phyloP scores from a whole-genome alignment of 2,888 invertebrate species.

The Dryobota labecula region DNA sequence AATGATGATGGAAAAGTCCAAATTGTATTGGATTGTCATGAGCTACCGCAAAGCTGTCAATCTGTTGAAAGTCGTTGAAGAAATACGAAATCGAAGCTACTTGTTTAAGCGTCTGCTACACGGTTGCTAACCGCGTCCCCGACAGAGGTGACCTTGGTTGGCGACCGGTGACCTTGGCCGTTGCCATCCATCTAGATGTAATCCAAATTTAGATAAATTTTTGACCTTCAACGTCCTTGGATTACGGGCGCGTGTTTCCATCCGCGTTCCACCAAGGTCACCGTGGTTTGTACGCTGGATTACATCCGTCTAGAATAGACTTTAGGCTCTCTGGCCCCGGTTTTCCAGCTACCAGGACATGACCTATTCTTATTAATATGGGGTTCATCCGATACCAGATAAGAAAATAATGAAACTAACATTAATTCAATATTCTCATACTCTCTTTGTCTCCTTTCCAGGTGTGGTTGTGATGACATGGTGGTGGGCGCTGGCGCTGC shows the following conservation, averaged over 20 bases:
- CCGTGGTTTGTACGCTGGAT: too few relatives aligned
- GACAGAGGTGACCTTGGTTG: too few relatives aligned
- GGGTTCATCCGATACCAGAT: not conserved
- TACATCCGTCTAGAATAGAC: too few relatives aligned
- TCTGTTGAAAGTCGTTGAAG: not conserved
- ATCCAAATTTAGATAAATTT: too few relatives aligned
- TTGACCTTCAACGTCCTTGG: too few relatives aligned
- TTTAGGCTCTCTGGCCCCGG: not conserved
- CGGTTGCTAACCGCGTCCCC: too few relatives aligned
- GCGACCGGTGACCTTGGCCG: too few relatives aligned
- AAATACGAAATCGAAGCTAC: not conserved
- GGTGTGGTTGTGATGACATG: constrained; percentile 91
- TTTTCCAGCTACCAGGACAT: not conserved
- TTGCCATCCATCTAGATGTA: too few relatives aligned
- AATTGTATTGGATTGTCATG: not conserved
- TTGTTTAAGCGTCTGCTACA: too few relatives aligned
- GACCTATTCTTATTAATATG: not conserved
- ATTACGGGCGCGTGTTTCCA: too few relatives aligned
- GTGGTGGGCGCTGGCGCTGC: constrained; percentile 89
- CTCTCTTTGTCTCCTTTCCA: constrained; percentile 70
- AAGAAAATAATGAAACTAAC: not conserved
- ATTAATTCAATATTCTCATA: not conserved
- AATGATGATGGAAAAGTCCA: not conserved
- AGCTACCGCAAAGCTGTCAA: not conserved
- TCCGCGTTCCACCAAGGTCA: too few relatives aligned